Conservation (phyloP, 2,113 vertebrate species). For the Nothocercus nigrocapillus region DNA sequence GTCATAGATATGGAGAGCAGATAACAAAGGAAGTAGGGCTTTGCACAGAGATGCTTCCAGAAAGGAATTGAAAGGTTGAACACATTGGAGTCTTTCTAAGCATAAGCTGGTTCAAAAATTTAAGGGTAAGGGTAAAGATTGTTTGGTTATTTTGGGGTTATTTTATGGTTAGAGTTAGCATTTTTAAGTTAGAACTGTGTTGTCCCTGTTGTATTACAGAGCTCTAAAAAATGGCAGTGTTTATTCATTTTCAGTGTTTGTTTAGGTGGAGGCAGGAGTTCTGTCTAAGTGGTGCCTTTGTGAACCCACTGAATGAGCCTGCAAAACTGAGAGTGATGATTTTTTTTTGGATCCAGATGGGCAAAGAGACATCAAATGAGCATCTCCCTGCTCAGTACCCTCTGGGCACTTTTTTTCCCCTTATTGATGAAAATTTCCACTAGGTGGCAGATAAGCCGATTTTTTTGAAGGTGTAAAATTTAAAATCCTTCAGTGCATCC, state of each 20-base stretch:
- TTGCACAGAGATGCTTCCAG: no score
- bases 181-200: no score
- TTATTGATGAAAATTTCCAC: background rate
- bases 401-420: background rate
- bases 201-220: background rate
- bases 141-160: no score
- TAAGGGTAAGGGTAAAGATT: no score
- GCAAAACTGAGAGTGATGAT: fast-evolving
- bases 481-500: background rate
- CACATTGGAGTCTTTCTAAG: no score
- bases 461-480: background rate
- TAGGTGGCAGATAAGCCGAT: background rate
- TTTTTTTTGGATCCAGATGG: background rate
- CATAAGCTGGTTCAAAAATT: no score
- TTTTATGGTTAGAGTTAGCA: no score
- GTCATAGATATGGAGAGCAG: no score
- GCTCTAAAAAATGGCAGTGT: background rate
- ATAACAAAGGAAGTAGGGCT: no score
- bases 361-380: background rate
- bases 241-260: background rate
- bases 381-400: background rate
- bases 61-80: no score
- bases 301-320: background rate
- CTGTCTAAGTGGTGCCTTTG: background rate
- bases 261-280: background rate